phyloP scores from a whole-genome alignment of 1,140 invertebrate genomes.

The Sinonovacula constricta region DNA sequence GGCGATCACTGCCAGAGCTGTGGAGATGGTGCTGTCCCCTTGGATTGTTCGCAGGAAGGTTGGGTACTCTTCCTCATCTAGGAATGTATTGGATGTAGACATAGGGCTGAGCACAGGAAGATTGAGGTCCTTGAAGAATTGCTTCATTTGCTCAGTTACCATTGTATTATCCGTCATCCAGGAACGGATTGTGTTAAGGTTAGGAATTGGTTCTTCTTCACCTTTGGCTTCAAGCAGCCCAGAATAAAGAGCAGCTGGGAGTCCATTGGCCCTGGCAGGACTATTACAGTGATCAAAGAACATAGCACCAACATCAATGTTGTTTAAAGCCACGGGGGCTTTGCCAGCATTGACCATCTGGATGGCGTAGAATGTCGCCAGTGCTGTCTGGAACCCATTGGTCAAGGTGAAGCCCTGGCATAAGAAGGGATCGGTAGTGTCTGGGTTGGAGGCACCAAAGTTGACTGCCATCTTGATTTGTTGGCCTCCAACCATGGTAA shows the following conservation, averaged over 20 bases:
- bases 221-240: constrained; percentile 52
- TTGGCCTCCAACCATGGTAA: constrained; percentile 45
- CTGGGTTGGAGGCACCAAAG: constrained; percentile 62
- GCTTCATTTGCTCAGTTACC: constrained; percentile 57
- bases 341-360: constrained; percentile 83
- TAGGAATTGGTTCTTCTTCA: background rate
- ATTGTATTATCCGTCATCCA: constrained; percentile 71
- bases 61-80: constrained; percentile 86
- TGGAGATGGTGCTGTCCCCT: constrained; percentile 87
- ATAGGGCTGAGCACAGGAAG: constrained; percentile 69
- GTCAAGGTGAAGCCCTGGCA: constrained; percentile 78
- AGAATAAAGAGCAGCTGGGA: constrained; percentile 67
- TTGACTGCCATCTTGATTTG: constrained; percentile 69
- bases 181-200: constrained; percentile 55
- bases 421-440: constrained; percentile 54
- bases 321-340: constrained; percentile 64
- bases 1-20: constrained; percentile 81
- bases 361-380: constrained; percentile 89
- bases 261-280: constrained; percentile 54
- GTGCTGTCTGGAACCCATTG: constrained; percentile 83
- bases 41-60: constrained; percentile 89
- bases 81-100: constrained; percentile 84
- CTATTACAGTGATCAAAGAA: constrained; percentile 71
- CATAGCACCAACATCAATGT: constrained; percentile 65
- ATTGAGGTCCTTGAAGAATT: constrained; percentile 62